Base-by-base conservation (phyloP, 1,140 invertebrate genomes). In the Chlorops oryzae region DNA sequence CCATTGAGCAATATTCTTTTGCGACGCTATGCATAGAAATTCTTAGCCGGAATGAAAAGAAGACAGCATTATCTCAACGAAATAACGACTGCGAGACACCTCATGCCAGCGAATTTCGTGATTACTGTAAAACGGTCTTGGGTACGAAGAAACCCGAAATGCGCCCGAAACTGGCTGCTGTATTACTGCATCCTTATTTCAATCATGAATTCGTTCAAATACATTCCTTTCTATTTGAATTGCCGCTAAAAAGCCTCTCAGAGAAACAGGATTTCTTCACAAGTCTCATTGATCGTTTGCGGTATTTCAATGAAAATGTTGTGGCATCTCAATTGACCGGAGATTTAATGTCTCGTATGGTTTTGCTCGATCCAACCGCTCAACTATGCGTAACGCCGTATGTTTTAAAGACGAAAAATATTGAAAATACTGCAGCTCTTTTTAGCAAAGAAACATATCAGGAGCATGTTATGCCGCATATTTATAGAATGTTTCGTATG, bases 131-230 rank as follows among this genome's bases (percentile, higher is more conserved):
- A 59, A 77, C 77, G 43, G 73, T 77, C 57, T 61, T 90, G 24
- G 81, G 86, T 59, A 78, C 81, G 66, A 51, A 70, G 47, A 77
- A 81, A 52, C 73, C 80, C 21, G 67, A 74, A 35, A 62, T 77
- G 48, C 75, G 86, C 43, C 81, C 83, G 13, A 78, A 75, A 39
- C 72, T 89, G 37, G 76, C 78, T 13, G 74, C 77, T 18, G 64
- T 89, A 15, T 69, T 88, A 2, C 71, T 82, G 59, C 82, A 91
- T 72, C 75, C 78, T 17, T 88, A 88, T 67, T 90, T 90, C 53
- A 85, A 82, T 56, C 85, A 91, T 68, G 83, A 89, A 59, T 91
- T 92, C 66, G 83, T 92, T 52, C 74, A 79, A 17, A 87, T 92
- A 59, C 80, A 89, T 69, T 83, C 81, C 50, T 92, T 91, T 74